Percentiles rank a stretch among this genome's conserved stretches.
These are phyloP conservation scores for Drosophila ficusphila DNA, from an alignment of 1,140 invertebrate genomes.

Conservation along the genomic window DNA sequence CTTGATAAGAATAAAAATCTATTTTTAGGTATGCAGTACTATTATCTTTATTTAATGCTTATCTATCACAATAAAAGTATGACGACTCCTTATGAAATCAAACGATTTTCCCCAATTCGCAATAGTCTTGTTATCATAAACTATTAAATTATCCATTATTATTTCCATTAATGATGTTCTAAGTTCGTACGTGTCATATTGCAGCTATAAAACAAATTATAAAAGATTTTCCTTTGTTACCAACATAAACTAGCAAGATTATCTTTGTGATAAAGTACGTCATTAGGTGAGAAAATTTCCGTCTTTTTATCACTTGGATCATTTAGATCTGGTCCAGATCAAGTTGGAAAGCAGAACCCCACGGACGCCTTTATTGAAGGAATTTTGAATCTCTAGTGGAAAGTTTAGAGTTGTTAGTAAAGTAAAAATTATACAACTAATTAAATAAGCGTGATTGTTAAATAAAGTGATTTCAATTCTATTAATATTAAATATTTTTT, in stretches of 20 bases:
- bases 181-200: neutral
- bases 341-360: conserved; percentile 12
- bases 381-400: neutral
- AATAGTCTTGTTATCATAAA: too few species aligned
- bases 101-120: neutral
- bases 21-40: conserved; percentile 9
- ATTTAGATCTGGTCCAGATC: conserved; percentile 25
- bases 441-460: neutral
- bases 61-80: conserved; percentile 3
- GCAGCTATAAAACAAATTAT: neutral
- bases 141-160: too few species aligned
- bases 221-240: neutral
- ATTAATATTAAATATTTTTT: neutral
- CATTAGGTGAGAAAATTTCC: conserved; percentile 31
- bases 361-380: conserved; percentile 18
- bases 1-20: neutral
- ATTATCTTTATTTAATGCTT: conserved; percentile 5
- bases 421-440: neutral
- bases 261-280: conserved; percentile 33
- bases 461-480: neutral
- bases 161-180: neutral
- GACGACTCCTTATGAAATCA: conserved; percentile 20
- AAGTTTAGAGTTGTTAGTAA: neutral
- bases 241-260: conserved; percentile 6
- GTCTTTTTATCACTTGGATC: conserved; percentile 23